Conservation (phyloP, 1,140 invertebrate species). For the Polyergus mexicanus region DNA sequence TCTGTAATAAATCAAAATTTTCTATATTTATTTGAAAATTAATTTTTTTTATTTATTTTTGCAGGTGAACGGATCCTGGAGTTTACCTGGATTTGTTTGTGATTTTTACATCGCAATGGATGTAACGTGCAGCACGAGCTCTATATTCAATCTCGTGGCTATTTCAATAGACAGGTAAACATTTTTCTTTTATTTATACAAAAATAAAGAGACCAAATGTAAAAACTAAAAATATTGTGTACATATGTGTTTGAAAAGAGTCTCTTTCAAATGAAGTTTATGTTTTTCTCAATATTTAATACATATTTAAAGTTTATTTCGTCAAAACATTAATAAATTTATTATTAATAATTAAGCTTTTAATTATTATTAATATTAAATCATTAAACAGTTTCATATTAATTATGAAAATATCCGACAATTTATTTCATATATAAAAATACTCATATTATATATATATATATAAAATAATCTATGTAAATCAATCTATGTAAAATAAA, state of each 20-base stretch:
- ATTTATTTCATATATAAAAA: not conserved
- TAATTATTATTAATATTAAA: no score
- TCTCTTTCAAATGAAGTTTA: not conserved
- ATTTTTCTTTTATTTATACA: not conserved
- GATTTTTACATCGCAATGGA: slow-evolving; percentile 99
- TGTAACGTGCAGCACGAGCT: slow-evolving; percentile 99
- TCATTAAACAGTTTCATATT: not conserved
- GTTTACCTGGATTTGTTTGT: slow-evolving; percentile 95
- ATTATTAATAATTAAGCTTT: no score
- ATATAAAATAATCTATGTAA: no score
- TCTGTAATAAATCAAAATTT: not conserved
- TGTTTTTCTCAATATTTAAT: not conserved
- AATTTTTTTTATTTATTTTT: slow-evolving; percentile 77
- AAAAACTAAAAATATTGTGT: not conserved
- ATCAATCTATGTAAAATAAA: not conserved
- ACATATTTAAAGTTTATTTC: not conserved
- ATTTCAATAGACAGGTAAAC: slow-evolving; percentile 99
- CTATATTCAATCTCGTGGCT: slow-evolving; percentile 99
- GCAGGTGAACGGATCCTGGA: slow-evolving; percentile 95
- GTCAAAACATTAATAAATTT: not conserved
- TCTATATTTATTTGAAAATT: not conserved
- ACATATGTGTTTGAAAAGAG: not conserved
- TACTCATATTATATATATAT: no score
- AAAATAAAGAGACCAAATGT: not conserved
- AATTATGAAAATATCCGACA: not conserved